Evolutionary conservation across 2,797 vertebrate species (phyloP).

Genomic region (Ispidina picta): DNA sequence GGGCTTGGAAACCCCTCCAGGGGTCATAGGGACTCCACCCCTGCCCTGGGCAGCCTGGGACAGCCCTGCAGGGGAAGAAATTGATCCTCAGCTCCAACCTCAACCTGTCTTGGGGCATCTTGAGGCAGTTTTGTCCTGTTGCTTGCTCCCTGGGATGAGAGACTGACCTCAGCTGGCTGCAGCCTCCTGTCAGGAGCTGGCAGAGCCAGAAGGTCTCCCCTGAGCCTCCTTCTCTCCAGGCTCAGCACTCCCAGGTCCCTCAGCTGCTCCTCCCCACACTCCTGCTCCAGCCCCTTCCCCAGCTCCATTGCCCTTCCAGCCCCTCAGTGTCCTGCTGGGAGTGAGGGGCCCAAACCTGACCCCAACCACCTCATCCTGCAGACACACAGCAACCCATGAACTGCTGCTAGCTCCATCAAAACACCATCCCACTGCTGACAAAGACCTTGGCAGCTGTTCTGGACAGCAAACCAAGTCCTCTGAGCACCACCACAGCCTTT

Average conservation of each 20-base stretch:
- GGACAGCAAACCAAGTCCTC: neutral
- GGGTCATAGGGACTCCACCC: neutral
- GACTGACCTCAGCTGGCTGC: neutral
- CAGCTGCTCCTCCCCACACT: no score
- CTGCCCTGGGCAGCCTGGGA: neutral
- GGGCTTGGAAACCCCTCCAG: neutral
- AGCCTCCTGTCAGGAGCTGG: neutral
- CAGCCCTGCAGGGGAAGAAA: no score
- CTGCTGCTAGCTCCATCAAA: constrained; percentile 1
- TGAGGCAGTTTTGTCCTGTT: no score
- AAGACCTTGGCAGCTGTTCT: neutral
- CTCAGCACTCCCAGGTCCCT: neutral
- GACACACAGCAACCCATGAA: neutral
- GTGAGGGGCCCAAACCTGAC: neutral
- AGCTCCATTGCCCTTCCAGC: neutral
- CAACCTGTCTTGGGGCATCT: no score
- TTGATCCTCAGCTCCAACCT: no score
- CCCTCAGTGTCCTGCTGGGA: neutral
- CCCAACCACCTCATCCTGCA: neutral
- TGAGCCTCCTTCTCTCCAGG: neutral
- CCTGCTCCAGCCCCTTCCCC: neutral
- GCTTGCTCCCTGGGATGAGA: neutral
- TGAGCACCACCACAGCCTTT: neutral
- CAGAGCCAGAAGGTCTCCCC: neutral
- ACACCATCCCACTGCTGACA: neutral